phyloP scores from a whole-genome alignment of 2,113 vertebrate species.

The Tor tambroides region DNA sequence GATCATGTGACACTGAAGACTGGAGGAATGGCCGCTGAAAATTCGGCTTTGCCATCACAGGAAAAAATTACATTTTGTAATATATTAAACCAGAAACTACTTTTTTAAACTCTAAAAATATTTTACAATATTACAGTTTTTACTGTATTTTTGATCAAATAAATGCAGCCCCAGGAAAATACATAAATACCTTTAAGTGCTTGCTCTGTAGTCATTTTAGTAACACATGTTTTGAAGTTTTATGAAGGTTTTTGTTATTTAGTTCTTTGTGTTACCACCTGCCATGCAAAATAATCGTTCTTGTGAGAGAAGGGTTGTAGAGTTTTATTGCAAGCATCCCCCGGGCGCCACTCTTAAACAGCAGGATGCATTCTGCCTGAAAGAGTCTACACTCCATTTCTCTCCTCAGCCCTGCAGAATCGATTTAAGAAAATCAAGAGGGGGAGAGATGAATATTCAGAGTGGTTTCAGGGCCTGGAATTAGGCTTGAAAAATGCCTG shows the following conservation, averaged over 20 bases:
- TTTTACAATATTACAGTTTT: background rate
- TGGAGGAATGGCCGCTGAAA: too few species aligned
- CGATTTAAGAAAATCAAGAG: slow-evolving; percentile 46
- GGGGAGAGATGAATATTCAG: slow-evolving; percentile 56
- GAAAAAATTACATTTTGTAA: background rate
- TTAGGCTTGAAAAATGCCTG: slow-evolving; percentile 42
- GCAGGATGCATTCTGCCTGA: slow-evolving; percentile 18
- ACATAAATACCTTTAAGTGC: background rate
- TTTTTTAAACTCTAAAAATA: background rate
- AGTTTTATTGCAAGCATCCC: slow-evolving; percentile 50
- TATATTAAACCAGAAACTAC: background rate
- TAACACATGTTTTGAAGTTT: background rate
- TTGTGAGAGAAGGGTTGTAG: slow-evolving; percentile 19
- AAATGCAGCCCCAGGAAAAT: background rate
- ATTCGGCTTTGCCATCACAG: too few species aligned
- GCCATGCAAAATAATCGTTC: slow-evolving; percentile 10
- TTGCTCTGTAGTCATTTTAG: background rate
- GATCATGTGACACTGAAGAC: background rate
- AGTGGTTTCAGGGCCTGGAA: slow-evolving; percentile 46
- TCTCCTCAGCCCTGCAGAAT: slow-evolving; percentile 25
- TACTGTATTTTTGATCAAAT: background rate
- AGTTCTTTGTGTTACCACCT: slow-evolving; percentile 9
- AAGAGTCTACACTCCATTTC: background rate
- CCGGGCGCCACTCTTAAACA: slow-evolving; percentile 37
- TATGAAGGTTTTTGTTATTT: background rate